phyloP scores from a whole-genome alignment of 1,140 invertebrate genomes.

The Brachionus rotundiformis region DNA sequence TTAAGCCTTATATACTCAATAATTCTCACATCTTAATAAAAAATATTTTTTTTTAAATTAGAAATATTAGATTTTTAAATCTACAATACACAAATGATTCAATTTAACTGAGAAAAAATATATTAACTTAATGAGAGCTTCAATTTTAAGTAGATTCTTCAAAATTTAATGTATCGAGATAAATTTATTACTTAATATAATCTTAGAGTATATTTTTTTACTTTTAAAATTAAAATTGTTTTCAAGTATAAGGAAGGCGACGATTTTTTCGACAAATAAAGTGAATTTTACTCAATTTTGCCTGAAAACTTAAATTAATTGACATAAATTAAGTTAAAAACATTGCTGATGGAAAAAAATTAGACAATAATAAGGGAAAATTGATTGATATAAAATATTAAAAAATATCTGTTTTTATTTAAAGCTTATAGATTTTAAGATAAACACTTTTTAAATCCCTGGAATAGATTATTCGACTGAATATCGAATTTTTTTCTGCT shows the following conservation, averaged over 20 bases:
- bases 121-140: neutral
- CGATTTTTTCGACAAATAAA: neutral
- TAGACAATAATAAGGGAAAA: neutral
- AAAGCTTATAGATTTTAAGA: neutral
- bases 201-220: neutral
- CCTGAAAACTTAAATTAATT: neutral
- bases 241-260: neutral
- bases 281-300: neutral
- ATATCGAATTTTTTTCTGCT: neutral
- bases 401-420: slow-evolving; percentile 18
- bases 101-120: too few relatives aligned
- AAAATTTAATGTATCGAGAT: neutral
- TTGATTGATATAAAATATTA: neutral
- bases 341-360: neutral
- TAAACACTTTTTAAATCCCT: neutral
- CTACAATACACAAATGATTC: too few relatives aligned
- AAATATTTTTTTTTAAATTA: too few relatives aligned
- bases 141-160: neutral
- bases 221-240: neutral
- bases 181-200: neutral
- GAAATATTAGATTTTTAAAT: too few relatives aligned
- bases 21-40: too few relatives aligned
- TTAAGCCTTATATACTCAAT: too few relatives aligned
- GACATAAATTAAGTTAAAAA: neutral
- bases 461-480: neutral